These are phyloP conservation scores for Peromyscus nudipes DNA, from an alignment of 2,797 vertebrate species.

Conservation along the genomic window DNA sequence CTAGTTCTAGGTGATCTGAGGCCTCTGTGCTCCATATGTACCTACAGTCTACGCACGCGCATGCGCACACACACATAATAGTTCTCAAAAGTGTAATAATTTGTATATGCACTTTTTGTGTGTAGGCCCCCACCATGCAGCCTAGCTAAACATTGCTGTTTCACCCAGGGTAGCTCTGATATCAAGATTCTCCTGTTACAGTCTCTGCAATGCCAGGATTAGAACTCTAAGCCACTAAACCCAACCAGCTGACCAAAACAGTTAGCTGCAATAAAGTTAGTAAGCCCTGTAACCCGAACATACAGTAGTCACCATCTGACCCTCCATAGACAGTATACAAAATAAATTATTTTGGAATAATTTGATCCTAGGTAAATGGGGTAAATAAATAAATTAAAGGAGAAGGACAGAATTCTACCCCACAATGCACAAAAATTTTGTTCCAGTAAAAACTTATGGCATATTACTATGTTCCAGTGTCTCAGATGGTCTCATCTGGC, in stretches of 20 bases:
- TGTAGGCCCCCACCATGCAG: not conserved
- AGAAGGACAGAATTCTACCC: not conserved
- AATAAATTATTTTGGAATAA: slow-evolving; percentile 51
- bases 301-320: not conserved
- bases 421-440: not conserved
- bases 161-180: not conserved
- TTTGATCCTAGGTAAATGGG: slow-evolving; percentile 12
- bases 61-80: not conserved
- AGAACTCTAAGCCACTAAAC: too few species aligned
- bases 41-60: not conserved
- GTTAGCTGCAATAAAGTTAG: slow-evolving; percentile 24
- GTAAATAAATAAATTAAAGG: not conserved
- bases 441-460: not conserved
- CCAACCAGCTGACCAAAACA: not conserved
- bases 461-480: slow-evolving; percentile 19
- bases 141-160: not conserved
- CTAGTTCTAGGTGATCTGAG: not conserved
- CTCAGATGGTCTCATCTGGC: slow-evolving; percentile 71
- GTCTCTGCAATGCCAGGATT: not conserved
- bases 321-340: not conserved
- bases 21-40: not conserved
- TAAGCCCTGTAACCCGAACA: slow-evolving; percentile 42
- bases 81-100: not conserved
- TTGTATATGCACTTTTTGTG: not conserved
- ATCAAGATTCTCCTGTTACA: not conserved